phyloP scores from a whole-genome alignment of 2,113 vertebrate species.

The Marcusenius ussheri region DNA sequence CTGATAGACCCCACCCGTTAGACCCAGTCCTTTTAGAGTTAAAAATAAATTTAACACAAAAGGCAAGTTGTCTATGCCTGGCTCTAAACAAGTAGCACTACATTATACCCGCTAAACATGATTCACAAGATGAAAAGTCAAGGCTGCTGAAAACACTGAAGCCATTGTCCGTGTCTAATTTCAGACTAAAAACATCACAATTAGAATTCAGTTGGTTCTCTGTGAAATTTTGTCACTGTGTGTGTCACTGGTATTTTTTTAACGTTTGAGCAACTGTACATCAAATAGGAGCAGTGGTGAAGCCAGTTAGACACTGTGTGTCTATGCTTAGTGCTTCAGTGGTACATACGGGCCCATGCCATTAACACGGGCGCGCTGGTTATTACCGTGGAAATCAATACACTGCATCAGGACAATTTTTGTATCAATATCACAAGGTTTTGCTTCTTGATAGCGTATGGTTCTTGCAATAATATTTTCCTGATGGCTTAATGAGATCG shows the following conservation, averaged over 20 bases:
- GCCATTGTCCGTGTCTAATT: not conserved
- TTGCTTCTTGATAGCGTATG: not conserved
- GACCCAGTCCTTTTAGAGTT: not conserved
- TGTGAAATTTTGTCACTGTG: not conserved
- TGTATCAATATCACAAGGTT: not conserved
- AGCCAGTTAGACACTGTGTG: too few species aligned
- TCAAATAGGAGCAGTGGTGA: not conserved
- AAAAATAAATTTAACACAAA: slow-evolving; percentile 18
- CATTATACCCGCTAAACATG: not conserved
- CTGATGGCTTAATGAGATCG: not conserved
- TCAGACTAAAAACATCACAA: not conserved
- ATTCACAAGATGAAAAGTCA: not conserved
- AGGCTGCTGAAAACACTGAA: not conserved
- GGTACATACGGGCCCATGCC: not conserved
- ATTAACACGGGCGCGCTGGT: not conserved
- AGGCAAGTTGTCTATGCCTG: not conserved
- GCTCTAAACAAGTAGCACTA: not conserved
- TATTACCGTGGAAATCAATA: not conserved
- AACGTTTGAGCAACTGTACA: not conserved
- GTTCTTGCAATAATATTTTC: not conserved
- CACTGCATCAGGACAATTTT: not conserved
- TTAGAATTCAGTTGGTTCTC: not conserved
- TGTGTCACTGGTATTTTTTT: not conserved
- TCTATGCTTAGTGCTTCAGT: not conserved
- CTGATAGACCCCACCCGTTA: not conserved